These are phyloP conservation scores for Erpobdella octoculata DNA, from an alignment of 2,888 invertebrate species.

Conservation along the genomic window DNA sequence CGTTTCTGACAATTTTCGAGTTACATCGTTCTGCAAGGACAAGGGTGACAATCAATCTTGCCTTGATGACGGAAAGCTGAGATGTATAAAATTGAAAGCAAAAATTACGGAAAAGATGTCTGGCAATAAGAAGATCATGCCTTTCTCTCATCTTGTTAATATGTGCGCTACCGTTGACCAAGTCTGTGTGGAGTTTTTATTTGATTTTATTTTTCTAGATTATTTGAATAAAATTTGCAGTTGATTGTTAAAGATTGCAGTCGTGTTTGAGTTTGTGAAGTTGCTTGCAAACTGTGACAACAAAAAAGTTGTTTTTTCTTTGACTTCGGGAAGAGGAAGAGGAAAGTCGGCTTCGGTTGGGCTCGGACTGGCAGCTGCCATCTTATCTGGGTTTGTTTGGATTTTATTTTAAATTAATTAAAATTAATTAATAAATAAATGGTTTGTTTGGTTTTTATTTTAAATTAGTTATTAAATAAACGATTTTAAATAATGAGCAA, in stretches of 20 bases:
- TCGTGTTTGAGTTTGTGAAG: not conserved
- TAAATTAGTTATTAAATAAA: too few species aligned
- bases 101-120: not conserved
- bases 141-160: slow-evolving; percentile 2
- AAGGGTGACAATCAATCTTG: too few species aligned
- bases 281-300: not conserved
- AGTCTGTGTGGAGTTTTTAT: not conserved
- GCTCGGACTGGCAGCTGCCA: slow-evolving; percentile 67
- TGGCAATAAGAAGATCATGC: not conserved
- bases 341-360: slow-evolving; percentile 97
- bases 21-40: slow-evolving; percentile 2
- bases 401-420: too few species aligned
- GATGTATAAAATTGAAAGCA: not conserved
- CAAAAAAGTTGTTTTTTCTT: not conserved
- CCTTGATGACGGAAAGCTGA: too few species aligned
- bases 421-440: too few species aligned
- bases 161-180: slow-evolving; percentile 16
- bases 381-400: slow-evolving; percentile 52
- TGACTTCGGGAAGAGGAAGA: slow-evolving; percentile 91
- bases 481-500: too few species aligned
- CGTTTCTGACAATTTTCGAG: not conserved
- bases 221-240: not conserved
- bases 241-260: not conserved
- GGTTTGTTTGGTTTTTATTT: too few species aligned
- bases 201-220: not conserved